Evolutionary conservation across 2,113 vertebrate species (phyloP).

Genomic region (Brachirus orientalis): DNA sequence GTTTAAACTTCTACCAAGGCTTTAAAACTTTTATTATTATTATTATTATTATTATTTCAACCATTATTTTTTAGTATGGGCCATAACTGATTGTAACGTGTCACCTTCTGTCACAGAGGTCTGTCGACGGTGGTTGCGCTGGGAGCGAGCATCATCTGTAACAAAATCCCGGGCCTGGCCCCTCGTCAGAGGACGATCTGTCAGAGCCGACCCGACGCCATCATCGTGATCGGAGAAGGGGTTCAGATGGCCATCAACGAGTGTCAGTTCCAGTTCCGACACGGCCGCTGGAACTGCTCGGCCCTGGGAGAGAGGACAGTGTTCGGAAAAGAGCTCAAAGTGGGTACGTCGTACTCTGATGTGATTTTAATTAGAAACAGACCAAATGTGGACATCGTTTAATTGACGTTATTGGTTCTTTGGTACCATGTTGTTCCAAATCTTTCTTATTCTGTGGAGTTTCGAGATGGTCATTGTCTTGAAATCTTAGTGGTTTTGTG

Average conservation of each 20-base stretch:
- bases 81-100: neutral
- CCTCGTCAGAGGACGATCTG: conserved; percentile 97
- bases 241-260: conserved; percentile 98
- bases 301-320: conserved; percentile 95
- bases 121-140: conserved; percentile 96
- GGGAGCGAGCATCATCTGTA: conserved; percentile 98
- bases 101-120: conserved; percentile 82
- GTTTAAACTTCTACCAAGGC: too few relatives aligned
- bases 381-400: too few relatives aligned
- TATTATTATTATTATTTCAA: too few relatives aligned
- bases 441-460: too few relatives aligned
- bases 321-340: conserved; percentile 98
- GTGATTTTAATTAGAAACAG: too few relatives aligned
- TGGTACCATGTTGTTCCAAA: too few relatives aligned
- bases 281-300: conserved; percentile 98
- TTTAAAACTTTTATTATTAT: too few relatives aligned
- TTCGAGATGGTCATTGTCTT: too few relatives aligned
- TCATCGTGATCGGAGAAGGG: conserved; percentile 97
- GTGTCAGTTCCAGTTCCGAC: conserved; percentile 97
- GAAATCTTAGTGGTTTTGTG: too few relatives aligned
- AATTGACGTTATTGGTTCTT: too few relatives aligned
- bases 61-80: too few relatives aligned
- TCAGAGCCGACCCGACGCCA: conserved; percentile 96
- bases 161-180: conserved; percentile 96
- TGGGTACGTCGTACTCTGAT: conserved; percentile 88